Conservation (phyloP, 1,140 invertebrate species). For the Drepana arcuata region DNA sequence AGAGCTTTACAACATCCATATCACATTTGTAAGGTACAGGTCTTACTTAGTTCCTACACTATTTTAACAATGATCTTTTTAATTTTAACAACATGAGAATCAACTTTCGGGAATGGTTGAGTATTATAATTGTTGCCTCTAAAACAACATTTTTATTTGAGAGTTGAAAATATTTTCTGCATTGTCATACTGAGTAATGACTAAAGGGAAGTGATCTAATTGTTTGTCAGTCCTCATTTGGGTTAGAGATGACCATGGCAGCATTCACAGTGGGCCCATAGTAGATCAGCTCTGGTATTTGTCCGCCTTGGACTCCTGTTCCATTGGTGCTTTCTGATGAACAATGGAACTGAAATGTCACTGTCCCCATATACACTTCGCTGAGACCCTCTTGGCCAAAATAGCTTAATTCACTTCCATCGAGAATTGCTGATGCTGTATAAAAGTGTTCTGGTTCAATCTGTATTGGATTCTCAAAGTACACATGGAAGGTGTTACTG, state of each 20-base stretch:
- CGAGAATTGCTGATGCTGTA: constrained; percentile 90
- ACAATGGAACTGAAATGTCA: constrained; percentile 95
- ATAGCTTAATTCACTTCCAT: constrained; percentile 93
- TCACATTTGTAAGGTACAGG: constrained; percentile 61
- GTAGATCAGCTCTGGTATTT: constrained; percentile 95
- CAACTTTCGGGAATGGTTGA: constrained; percentile 46
- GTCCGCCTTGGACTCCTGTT: constrained; percentile 93
- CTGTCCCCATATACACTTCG: constrained; percentile 89
- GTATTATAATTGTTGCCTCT: constrained; percentile 18
- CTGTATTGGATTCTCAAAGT: constrained; percentile 93
- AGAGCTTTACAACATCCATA: constrained; percentile 68
- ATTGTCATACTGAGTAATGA: constrained; percentile 42
- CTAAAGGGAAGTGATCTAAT: constrained; percentile 30
- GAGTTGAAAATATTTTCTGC: constrained; percentile 9
- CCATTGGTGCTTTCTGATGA: constrained; percentile 95
- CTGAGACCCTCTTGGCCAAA: constrained; percentile 96
- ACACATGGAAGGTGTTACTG: constrained; percentile 94
- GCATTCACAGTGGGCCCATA: constrained; percentile 81
- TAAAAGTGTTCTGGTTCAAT: constrained; percentile 93
- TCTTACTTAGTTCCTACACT: constrained; percentile 44
- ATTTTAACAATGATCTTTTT: constrained; percentile 42
- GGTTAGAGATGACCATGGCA: constrained; percentile 33
- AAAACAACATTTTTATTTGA: constrained; percentile 16
- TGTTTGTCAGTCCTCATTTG: constrained; percentile 60
- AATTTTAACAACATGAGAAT: constrained; percentile 47